Evolutionary conservation across 1,140 invertebrate species (phyloP).

Genomic region (Diachasma alloeum): DNA sequence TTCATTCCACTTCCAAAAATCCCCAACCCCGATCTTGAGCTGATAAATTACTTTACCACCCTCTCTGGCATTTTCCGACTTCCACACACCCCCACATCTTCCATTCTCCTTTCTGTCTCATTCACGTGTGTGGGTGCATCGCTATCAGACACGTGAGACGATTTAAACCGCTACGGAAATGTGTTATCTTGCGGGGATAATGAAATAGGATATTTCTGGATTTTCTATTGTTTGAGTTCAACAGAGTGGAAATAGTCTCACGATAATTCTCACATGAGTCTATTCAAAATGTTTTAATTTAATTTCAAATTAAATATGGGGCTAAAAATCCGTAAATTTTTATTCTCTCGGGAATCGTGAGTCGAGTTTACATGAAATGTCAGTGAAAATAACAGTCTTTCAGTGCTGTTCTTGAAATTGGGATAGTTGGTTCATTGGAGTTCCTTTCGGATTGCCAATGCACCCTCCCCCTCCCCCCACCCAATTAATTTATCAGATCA

Average conservation of each 20-base stretch:
- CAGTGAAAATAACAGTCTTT: constrained; percentile 1
- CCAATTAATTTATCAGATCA: too few species aligned
- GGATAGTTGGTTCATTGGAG: constrained; percentile 31
- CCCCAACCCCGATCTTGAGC: too few species aligned
- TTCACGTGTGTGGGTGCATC: not conserved
- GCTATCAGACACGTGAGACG: constrained; percentile 9
- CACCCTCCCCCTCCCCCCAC: not conserved
- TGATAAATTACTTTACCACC: constrained; percentile 11
- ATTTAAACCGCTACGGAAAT: constrained; percentile 4
- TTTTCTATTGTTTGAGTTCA: not conserved
- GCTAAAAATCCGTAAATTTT: not conserved
- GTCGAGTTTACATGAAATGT: not conserved
- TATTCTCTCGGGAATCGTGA: not conserved
- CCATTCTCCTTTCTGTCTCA: not conserved
- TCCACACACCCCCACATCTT: not conserved
- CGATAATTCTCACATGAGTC: not conserved
- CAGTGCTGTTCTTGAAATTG: constrained; percentile 20
- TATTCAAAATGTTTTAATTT: too few species aligned
- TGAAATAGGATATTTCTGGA: constrained; percentile 8
- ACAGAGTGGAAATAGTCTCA: not conserved
- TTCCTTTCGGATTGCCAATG: constrained; percentile 26
- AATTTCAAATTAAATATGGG: too few species aligned
- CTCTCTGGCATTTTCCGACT: constrained; percentile 4
- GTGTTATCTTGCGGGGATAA: constrained; percentile 1
- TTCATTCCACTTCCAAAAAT: too few species aligned